phyloP scores from a whole-genome alignment of 2,113 vertebrate species.

The Mirza zaza region DNA sequence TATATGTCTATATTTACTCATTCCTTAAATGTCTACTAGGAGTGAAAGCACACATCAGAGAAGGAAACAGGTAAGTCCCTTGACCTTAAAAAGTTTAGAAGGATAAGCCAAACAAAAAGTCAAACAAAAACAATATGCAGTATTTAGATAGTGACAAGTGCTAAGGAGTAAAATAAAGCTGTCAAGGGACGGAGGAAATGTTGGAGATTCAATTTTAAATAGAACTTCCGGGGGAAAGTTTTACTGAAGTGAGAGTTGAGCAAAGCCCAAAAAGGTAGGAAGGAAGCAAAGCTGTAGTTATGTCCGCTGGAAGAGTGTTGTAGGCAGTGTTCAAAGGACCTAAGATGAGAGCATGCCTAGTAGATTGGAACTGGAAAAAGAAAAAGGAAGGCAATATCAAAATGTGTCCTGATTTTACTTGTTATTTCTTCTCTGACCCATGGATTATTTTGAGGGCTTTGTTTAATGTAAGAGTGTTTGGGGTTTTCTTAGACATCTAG shows the following conservation, averaged over 20 bases:
- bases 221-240: neutral
- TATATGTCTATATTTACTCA: neutral
- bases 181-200: neutral
- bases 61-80: neutral
- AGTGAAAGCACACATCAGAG: neutral
- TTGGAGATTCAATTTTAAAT: neutral
- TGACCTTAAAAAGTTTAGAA: neutral
- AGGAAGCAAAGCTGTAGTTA: neutral
- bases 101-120: neutral
- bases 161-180: neutral
- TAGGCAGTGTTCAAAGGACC: neutral
- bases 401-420: neutral
- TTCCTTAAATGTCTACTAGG: neutral
- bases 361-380: neutral
- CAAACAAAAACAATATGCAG: neutral
- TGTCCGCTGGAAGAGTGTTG: neutral
- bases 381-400: neutral
- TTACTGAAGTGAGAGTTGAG: neutral
- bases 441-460: neutral
- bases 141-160: neutral
- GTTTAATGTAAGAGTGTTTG: neutral
- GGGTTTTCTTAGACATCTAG: neutral
- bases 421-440: neutral
- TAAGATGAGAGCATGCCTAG: too few relatives aligned
- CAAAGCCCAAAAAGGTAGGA: neutral